A percentile compares a stretch with the other conserved stretches of the same genome.
phyloP scores from a whole-genome alignment of 2,888 invertebrate genomes.

The Dasysyrphus tricinctus region DNA sequence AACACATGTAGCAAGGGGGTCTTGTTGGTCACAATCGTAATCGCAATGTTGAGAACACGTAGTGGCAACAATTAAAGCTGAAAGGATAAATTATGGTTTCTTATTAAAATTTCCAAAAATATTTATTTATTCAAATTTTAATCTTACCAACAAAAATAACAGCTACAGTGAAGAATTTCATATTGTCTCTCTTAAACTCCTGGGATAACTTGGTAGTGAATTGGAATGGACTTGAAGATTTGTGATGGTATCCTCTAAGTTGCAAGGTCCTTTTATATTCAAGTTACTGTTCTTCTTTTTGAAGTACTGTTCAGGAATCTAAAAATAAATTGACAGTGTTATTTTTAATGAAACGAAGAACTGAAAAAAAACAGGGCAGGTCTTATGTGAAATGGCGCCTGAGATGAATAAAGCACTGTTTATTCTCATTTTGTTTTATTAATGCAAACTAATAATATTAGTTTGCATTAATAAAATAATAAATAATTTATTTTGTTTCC shows the following conservation, averaged over 20 bases:
- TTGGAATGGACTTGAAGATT: neutral
- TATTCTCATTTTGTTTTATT: too few species aligned
- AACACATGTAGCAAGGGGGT: constrained; percentile 6
- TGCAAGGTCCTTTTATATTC: constrained; percentile 2
- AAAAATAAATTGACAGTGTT: neutral
- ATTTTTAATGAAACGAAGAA: neutral
- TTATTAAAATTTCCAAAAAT: neutral
- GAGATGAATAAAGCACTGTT: too few species aligned
- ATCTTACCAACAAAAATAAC: constrained; percentile 13
- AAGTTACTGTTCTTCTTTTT: neutral
- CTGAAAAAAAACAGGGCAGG: neutral
- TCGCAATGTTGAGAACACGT: neutral
- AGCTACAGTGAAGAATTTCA: constrained; percentile 22
- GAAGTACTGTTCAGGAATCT: neutral
- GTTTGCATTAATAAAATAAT: too few species aligned
- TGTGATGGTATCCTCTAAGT: neutral
- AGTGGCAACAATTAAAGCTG: constrained; percentile 7
- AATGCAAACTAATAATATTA: too few species aligned
- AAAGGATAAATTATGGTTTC: neutral
- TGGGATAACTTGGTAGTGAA: neutral
- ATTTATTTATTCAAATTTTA: neutral
- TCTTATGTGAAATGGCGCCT: neutral
- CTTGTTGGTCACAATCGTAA: constrained; percentile 6
- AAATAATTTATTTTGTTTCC: too few species aligned
- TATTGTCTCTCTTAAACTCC: neutral